These are phyloP conservation scores for Cettia cetti DNA, from an alignment of 2,113 vertebrate genomes.

Conservation along the genomic window DNA sequence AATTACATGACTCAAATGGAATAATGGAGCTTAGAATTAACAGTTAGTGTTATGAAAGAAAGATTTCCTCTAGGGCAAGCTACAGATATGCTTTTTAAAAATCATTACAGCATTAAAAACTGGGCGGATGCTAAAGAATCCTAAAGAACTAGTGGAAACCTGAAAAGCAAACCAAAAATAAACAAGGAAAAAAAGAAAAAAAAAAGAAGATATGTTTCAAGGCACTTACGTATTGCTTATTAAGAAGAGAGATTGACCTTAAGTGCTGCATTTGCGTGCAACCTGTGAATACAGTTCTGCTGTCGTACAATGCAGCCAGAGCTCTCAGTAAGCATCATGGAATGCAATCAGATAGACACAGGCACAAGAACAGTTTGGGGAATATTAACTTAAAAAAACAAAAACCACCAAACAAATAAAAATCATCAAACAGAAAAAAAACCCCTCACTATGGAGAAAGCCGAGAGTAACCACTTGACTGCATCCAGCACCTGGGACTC, in stretches of 20 bases:
- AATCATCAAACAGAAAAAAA: slow-evolving; percentile 20
- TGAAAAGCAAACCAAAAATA: slow-evolving; percentile 21
- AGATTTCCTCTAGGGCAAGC: slow-evolving; percentile 60
- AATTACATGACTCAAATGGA: slow-evolving; percentile 67
- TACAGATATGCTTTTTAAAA: slow-evolving; percentile 69
- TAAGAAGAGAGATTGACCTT: slow-evolving; percentile 72
- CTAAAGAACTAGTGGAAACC: slow-evolving; percentile 32
- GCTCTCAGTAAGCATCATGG: slow-evolving; percentile 64
- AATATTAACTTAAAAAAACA: slow-evolving; percentile 19
- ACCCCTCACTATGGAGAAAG: slow-evolving; percentile 9
- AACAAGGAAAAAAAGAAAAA: background rate
- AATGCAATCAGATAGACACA: slow-evolving; percentile 62
- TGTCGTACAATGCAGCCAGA: slow-evolving; percentile 41
- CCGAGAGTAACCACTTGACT: slow-evolving; percentile 58
- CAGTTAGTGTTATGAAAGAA: slow-evolving; percentile 71
- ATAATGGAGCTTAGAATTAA: slow-evolving; percentile 72
- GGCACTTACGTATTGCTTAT: slow-evolving; percentile 84
- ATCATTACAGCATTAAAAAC: slow-evolving; percentile 46
- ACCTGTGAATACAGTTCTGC: slow-evolving; percentile 39
- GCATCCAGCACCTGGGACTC: slow-evolving; percentile 62
- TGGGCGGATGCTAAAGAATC: background rate
- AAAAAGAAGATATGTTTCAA: slow-evolving; percentile 63
- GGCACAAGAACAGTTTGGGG: slow-evolving; percentile 53
- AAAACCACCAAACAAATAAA: background rate
- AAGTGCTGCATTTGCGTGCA: slow-evolving; percentile 47